A percentile compares a stretch with the other conserved stretches of the same genome.
These are phyloP conservation scores for Oxyruncus cristatus DNA, from an alignment of 2,113 vertebrate species.

Conservation along the genomic window DNA sequence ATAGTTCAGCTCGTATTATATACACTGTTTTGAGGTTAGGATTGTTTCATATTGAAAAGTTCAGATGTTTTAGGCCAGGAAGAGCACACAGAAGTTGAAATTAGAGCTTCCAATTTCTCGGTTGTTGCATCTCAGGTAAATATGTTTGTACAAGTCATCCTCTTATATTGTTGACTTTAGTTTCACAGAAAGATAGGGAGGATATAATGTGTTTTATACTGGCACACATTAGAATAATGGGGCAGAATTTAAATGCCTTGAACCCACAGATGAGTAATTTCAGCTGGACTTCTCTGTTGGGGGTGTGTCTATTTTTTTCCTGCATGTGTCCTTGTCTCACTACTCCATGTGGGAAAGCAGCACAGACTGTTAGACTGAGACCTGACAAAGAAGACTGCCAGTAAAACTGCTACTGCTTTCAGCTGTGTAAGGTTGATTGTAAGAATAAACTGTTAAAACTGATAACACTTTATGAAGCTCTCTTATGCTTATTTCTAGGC, in stretches of 20 bases:
- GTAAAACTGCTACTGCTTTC: neutral
- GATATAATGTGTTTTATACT: neutral
- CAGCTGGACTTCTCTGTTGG: neutral
- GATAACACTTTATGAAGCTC: neutral
- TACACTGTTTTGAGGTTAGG: conserved; percentile 40
- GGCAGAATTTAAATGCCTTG: neutral
- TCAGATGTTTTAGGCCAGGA: neutral
- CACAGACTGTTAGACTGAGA: neutral
- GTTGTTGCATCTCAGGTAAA: neutral
- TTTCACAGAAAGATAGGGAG: neutral
- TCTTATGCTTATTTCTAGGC: neutral
- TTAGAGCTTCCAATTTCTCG: neutral
- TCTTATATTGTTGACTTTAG: neutral
- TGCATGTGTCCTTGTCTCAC: neutral
- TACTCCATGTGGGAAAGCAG: neutral
- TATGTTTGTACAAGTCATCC: neutral
- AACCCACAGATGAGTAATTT: neutral
- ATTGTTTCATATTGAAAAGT: neutral
- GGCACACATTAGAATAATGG: neutral
- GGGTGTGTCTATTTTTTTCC: neutral
- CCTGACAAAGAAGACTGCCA: neutral
- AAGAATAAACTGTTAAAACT: neutral
- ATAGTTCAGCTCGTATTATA: neutral
- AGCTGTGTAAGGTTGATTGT: fast-evolving
- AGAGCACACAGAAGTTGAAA: neutral